Evolutionary conservation across 1,140 invertebrate genomes (phyloP).

Genomic region (Papilio glaucus): DNA sequence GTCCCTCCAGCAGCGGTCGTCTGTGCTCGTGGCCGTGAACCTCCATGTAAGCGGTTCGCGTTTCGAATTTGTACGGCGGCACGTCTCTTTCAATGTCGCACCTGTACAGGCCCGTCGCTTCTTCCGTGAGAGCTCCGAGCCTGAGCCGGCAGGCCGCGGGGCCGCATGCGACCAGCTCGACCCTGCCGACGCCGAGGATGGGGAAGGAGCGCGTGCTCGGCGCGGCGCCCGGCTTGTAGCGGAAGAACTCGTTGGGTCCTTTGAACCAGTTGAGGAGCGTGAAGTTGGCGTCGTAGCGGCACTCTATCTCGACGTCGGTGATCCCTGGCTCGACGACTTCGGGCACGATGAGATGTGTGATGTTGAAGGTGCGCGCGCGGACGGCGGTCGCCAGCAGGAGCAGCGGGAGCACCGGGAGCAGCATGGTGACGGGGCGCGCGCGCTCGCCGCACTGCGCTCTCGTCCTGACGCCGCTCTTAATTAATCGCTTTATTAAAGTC

Average conservation of each 20-base stretch:
- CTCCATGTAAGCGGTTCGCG: constrained; percentile 66
- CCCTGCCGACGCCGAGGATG: constrained; percentile 65
- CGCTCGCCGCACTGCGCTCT: constrained; percentile 65
- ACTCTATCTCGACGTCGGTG: constrained; percentile 69
- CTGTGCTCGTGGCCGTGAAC: constrained; percentile 64
- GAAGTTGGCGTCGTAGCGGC: constrained; percentile 76
- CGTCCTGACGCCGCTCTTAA: constrained; percentile 69
- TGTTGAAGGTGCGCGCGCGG: constrained; percentile 64
- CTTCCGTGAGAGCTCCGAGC: constrained; percentile 67
- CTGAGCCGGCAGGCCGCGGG: constrained; percentile 65
- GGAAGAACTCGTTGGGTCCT: constrained; percentile 72
- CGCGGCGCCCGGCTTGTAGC: constrained; percentile 68
- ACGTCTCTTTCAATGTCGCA: constrained; percentile 73
- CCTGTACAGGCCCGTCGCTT: constrained; percentile 71
- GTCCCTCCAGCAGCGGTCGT: constrained; percentile 65
- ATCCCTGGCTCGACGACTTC: constrained; percentile 58
- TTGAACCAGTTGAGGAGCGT: constrained; percentile 78
- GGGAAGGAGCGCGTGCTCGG: constrained; percentile 73
- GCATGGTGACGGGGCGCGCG: constrained; percentile 70
- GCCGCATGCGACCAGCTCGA: constrained; percentile 67
- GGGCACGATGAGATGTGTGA: constrained; percentile 70
- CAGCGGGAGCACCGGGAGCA: constrained; percentile 50
- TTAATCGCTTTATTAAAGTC: constrained; percentile 81
- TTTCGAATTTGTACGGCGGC: constrained; percentile 68
- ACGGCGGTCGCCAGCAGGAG: constrained; percentile 46